Evolutionary conservation across 2,113 vertebrate species (phyloP).

Genomic region (Dissostichus mawsoni): DNA sequence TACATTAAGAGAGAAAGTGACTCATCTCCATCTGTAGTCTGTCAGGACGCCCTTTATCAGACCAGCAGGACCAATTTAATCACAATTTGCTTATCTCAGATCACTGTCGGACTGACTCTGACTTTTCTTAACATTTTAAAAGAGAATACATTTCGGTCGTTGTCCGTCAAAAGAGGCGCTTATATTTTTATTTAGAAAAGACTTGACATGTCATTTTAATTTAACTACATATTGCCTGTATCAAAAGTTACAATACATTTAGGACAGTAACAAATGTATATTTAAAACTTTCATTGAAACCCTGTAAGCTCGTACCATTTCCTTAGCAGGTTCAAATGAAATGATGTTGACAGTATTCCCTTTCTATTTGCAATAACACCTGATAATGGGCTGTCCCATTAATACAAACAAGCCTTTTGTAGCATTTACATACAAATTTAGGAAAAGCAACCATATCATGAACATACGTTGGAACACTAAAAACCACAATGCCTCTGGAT

Average conservation of each 20-base stretch:
- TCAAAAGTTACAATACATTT: conserved; percentile 24
- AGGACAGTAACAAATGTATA: conserved; percentile 10
- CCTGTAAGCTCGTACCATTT: conserved; percentile 13
- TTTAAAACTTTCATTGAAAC: conserved; percentile 7
- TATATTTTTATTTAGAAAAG: conserved; percentile 18
- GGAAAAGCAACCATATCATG: conserved; percentile 35
- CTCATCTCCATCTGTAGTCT: conserved; percentile 32
- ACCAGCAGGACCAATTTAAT: conserved; percentile 40
- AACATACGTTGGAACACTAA: conserved; percentile 47
- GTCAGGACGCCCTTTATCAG: conserved; percentile 17
- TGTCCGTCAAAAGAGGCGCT: conserved; percentile 11
- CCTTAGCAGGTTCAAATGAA: conserved; percentile 28
- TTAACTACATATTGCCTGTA: conserved; percentile 14
- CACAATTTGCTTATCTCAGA: conserved; percentile 19
- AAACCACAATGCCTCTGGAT: conserved; percentile 71
- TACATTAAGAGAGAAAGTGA: conserved; percentile 1
- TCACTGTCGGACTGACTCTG: neutral
- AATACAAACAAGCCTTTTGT: conserved; percentile 34
- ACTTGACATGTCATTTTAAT: conserved; percentile 38
- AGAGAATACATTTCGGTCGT: conserved; percentile 22
- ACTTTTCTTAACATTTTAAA: conserved; percentile 23
- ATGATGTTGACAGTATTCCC: conserved; percentile 10
- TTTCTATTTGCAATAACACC: conserved; percentile 52
- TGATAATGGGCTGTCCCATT: conserved; percentile 11
- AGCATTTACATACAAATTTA: conserved; percentile 34